phyloP scores from a whole-genome alignment of 1,140 invertebrate genomes.

The Parapsyche elsis region DNA sequence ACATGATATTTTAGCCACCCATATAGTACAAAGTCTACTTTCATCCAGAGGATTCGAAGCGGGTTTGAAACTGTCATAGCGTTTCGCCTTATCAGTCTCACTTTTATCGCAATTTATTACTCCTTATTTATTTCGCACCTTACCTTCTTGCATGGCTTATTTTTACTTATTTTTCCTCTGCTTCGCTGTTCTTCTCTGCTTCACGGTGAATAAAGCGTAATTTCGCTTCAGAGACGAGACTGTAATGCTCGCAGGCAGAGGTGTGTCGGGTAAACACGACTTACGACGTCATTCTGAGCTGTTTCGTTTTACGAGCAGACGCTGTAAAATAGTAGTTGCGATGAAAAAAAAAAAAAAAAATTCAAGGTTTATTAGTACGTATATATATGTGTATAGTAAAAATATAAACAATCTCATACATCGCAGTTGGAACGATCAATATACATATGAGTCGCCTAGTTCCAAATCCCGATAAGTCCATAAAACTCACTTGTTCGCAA shows the following conservation, averaged over 20 bases:
- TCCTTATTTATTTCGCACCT: background rate
- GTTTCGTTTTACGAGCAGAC: constrained; percentile 50
- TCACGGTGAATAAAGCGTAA: constrained; percentile 16
- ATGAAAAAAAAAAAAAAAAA: constrained; percentile 26
- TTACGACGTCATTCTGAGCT: constrained; percentile 46
- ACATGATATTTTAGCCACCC: no score
- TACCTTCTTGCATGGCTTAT: background rate
- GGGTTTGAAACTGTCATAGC: no score
- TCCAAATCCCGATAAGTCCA: background rate
- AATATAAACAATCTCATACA: background rate
- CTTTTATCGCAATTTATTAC: background rate
- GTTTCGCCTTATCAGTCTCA: background rate
- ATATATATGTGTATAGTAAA: background rate
- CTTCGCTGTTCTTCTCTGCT: constrained; percentile 15
- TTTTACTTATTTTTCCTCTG: constrained; percentile 4
- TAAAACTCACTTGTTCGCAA: background rate
- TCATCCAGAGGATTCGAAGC: no score
- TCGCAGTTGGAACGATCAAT: no score
- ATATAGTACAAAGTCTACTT: no score
- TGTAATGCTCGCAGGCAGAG: constrained; percentile 27
- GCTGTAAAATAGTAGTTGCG: constrained; percentile 17
- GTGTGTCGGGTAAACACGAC: constrained; percentile 46
- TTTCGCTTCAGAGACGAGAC: constrained; percentile 8
- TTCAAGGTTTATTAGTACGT: no score
- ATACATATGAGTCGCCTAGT: no score